A percentile compares a stretch with the other conserved stretches of the same genome.
phyloP scores from a whole-genome alignment of 1,140 invertebrate species.

The Chironomus tepperi region DNA sequence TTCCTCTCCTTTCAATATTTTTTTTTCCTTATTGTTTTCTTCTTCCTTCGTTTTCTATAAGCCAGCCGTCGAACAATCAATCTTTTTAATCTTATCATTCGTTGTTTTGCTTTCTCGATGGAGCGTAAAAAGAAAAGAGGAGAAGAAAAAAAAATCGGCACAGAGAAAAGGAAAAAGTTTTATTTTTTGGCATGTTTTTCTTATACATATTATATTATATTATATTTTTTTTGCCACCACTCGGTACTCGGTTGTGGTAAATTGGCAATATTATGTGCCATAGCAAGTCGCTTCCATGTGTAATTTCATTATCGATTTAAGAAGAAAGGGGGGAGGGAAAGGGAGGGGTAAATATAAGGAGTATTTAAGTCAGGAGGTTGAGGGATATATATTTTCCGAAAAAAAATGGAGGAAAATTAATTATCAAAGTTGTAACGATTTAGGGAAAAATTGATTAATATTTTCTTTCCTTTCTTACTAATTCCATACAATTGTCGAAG shows the following conservation, averaged over 20 bases:
- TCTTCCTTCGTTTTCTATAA: neutral
- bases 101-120: constrained; percentile 21
- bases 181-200: constrained; percentile 20
- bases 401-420: constrained; percentile 17
- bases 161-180: neutral
- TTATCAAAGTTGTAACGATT: constrained; percentile 23
- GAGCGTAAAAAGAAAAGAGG: neutral
- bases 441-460: constrained; percentile 13
- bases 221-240: neutral
- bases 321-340: neutral
- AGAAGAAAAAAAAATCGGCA: neutral
- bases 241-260: constrained; percentile 4
- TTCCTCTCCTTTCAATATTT: neutral
- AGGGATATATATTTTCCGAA: neutral
- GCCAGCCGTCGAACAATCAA: neutral
- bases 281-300: neutral
- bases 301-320: constrained; percentile 14
- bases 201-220: constrained; percentile 1
- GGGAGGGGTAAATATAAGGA: too few species aligned
- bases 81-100: constrained; percentile 22
- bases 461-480: neutral
- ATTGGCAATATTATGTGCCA: constrained; percentile 20
- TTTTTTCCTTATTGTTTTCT: neutral
- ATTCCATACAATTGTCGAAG: neutral
- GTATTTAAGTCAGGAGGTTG: too few species aligned